These are phyloP conservation scores for Allygus modestus DNA, from an alignment of 2,888 invertebrate species.

Conservation along the genomic window DNA sequence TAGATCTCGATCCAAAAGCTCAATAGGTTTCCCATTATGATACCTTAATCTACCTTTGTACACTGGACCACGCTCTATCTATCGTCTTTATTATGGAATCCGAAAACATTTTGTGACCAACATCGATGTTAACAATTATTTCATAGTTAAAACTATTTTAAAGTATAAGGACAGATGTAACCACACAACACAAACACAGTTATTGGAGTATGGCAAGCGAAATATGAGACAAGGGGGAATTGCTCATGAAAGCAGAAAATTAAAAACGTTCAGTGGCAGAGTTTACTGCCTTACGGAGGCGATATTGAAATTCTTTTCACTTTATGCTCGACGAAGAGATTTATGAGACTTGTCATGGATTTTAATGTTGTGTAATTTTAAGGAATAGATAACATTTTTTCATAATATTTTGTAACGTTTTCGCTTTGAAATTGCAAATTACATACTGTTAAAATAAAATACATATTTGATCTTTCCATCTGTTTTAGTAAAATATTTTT, in stretches of 20 bases:
- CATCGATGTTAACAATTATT: no score
- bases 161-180: background rate
- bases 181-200: constrained; percentile 14
- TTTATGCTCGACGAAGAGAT: constrained; percentile 31
- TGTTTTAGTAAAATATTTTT: no score
- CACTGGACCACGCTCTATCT: no score
- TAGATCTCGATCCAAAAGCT: no score
- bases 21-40: no score
- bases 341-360: constrained; percentile 28
- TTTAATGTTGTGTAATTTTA: constrained; percentile 19
- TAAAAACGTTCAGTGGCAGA: constrained; percentile 41
- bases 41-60: no score
- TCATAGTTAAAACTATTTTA: background rate
- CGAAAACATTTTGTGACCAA: no score
- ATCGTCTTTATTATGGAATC: no score
- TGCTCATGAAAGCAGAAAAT: constrained; percentile 42
- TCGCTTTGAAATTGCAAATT: no score
- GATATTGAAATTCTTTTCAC: constrained; percentile 45
- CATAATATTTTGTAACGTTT: no score
- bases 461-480: no score
- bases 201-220: constrained; percentile 21
- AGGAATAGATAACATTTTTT: background rate
- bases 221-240: constrained; percentile 43
- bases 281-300: constrained; percentile 40
- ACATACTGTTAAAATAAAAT: no score